These are phyloP conservation scores for Drosophila jambulina DNA, from an alignment of 1,140 invertebrate species.

Conservation along the genomic window DNA sequence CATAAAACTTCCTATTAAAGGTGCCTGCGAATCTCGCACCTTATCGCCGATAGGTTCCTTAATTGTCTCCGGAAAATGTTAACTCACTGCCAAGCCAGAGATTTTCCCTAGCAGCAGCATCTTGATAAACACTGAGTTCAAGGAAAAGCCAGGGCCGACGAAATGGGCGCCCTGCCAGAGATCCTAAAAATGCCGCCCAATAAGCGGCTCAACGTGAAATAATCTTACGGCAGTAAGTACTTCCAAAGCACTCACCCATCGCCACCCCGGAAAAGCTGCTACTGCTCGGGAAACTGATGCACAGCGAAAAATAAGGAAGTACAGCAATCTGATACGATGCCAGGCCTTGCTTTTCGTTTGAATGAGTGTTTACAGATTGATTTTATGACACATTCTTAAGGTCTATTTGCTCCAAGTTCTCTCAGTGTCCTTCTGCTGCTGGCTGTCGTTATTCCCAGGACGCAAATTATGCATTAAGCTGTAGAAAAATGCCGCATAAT, in stretches of 20 bases:
- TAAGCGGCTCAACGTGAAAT: conserved; percentile 71
- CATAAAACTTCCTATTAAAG: neutral
- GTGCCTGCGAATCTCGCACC: neutral
- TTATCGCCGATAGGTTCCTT: conserved; percentile 11
- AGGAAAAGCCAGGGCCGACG: conserved; percentile 10
- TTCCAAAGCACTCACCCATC: conserved; percentile 61
- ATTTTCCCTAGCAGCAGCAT: conserved; percentile 13
- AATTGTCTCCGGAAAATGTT: conserved; percentile 1
- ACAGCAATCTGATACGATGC: neutral
- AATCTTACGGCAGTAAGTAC: conserved; percentile 79
- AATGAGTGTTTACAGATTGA: neutral
- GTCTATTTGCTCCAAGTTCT: neutral
- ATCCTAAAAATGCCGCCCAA: conserved; percentile 63
- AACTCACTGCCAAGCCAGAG: neutral
- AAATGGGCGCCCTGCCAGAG: conserved; percentile 20
- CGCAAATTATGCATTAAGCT: conserved; percentile 83
- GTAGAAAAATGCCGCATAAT: conserved; percentile 81
- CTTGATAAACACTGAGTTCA: conserved; percentile 31
- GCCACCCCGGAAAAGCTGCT: conserved; percentile 29
- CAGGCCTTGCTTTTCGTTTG: too few relatives aligned
- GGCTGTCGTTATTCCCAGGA: conserved; percentile 71
- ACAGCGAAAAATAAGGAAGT: neutral
- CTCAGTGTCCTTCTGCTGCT: neutral
- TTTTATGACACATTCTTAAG: neutral
- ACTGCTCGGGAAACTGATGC: conserved; percentile 24